Evolutionary conservation across 2,797 vertebrate species (phyloP), one percentile per base, ranked within the genome.

Genomic region (Gallinago stenura): DNA sequence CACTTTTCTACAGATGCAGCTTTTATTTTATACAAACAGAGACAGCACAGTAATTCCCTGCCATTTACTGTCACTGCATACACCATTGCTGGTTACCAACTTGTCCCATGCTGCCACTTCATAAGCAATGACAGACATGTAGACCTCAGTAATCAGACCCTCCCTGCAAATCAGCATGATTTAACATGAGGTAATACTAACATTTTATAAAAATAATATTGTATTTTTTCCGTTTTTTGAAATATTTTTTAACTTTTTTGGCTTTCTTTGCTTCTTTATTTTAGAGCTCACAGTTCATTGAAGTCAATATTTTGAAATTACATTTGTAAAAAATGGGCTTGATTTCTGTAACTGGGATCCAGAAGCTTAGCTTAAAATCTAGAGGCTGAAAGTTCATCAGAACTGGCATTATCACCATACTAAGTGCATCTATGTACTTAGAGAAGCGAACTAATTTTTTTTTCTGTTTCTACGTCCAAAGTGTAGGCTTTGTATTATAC

Each of bases 161-260:
- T 73, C 8, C 24, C 6, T 19, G 21, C 4, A 88, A 91, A 70
- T 64, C 39, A 81, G 56, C 19, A 71, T 57, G 66, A 45, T 71
- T 26, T 77, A 60, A 2, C 3, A n/a, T 41, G 0, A 77, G 35
- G 7, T 31, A 48, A 43, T 66, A 9, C 39, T 53, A 73, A 87
- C 51, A 54, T 25, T 50, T 61, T 39, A 39, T 68, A 5, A 54
- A 54, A 77, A n/a, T 17, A 31, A 13, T 22, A 25, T 19, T 45
- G 4, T 1, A 28, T 26, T 25, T 0, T 50, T 51, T n/a, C 3
- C 0, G 6, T 10, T 13, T 53, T 35, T 46, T 46, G 21, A 46
- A 46, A 6, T 11, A 4, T 2, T 81, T 76, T 46, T 39, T 2
- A 33, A 12, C 1, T 21, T 53, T 73, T 73, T 22, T 31, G 2